A percentile compares a stretch with the other conserved stretches of the same genome.
These are phyloP conservation scores for Geotrypetes seraphini DNA, from an alignment of 2,797 vertebrate genomes.

Conservation along the genomic window DNA sequence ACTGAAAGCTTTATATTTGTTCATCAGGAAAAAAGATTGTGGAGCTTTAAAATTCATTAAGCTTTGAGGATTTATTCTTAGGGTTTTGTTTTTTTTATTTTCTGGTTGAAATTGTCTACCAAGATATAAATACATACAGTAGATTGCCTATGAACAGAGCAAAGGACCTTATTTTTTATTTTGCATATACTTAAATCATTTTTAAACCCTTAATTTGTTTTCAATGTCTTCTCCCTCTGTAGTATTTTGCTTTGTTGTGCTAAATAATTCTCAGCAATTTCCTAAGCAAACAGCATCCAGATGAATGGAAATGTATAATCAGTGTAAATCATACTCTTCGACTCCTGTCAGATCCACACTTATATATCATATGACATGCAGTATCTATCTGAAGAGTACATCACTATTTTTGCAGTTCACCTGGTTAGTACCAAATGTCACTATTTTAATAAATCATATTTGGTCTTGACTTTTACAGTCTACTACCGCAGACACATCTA, in stretches of 20 bases:
- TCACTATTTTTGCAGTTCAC: slow-evolving; percentile 1
- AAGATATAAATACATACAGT: slow-evolving; percentile 35
- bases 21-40: slow-evolving; percentile 18
- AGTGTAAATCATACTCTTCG: slow-evolving; percentile 12
- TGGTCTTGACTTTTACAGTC: slow-evolving; percentile 6
- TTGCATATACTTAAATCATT: slow-evolving; percentile 26
- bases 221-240: slow-evolving; percentile 4
- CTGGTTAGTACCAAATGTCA: slow-evolving; percentile 1
- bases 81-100: slow-evolving; percentile 49
- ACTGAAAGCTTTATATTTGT: slow-evolving; percentile 20
- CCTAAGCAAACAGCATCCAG: slow-evolving; percentile 16
- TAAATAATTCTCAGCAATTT: slow-evolving; percentile 30
- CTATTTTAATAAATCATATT: slow-evolving; percentile 19
- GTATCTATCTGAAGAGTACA: neutral
- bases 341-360: neutral
- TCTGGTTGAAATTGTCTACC: slow-evolving; percentile 39
- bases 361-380: slow-evolving; percentile 17
- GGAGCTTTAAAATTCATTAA: slow-evolving; percentile 28
- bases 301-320: slow-evolving; percentile 8
- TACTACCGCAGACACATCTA: slow-evolving; percentile 11
- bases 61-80: slow-evolving; percentile 33
- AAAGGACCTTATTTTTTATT: slow-evolving; percentile 26
- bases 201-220: slow-evolving; percentile 19
- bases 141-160: slow-evolving; percentile 18
- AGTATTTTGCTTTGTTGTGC: slow-evolving; percentile 28